Conservation (phyloP, 2,113 vertebrate genomes). For the Monarcha castaneiventris region DNA sequence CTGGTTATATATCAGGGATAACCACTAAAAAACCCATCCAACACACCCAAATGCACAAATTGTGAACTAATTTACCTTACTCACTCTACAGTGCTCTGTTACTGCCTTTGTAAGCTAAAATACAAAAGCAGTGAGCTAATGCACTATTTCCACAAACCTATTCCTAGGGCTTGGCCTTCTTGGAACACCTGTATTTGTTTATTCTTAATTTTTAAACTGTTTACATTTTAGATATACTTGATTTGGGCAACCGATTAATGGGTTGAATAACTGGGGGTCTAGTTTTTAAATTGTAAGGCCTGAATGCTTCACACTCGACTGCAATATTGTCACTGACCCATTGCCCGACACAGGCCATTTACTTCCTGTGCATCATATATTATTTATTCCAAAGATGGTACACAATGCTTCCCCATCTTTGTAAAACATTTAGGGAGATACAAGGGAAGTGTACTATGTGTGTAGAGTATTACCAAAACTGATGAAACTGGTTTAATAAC, state of each 20-base stretch:
- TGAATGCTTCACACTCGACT: not conserved
- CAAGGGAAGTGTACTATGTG: not conserved
- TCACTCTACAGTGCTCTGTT: not conserved
- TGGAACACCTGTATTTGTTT: not conserved
- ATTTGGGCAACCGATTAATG: not conserved
- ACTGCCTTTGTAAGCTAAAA: not conserved
- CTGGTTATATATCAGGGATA: not conserved
- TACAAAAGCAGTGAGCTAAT: not conserved
- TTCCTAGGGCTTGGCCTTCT: not conserved
- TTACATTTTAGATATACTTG: not conserved
- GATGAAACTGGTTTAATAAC: not conserved
- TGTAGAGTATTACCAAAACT: not conserved
- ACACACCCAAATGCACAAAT: not conserved
- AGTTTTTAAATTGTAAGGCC: slow-evolving; percentile 14
- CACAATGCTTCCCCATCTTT: not conserved
- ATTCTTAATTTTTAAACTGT: not conserved
- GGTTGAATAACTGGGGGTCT: not conserved
- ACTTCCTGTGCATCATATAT: not conserved
- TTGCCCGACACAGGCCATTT: not conserved
- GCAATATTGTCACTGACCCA: not conserved
- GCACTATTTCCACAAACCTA: not conserved
- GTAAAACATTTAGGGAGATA: not conserved
- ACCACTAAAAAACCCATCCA: not conserved
- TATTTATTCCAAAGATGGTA: not conserved
- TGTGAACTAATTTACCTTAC: not conserved